phyloP scores from a whole-genome alignment of 2,888 invertebrate species.

The Ephialtes manifestator region DNA sequence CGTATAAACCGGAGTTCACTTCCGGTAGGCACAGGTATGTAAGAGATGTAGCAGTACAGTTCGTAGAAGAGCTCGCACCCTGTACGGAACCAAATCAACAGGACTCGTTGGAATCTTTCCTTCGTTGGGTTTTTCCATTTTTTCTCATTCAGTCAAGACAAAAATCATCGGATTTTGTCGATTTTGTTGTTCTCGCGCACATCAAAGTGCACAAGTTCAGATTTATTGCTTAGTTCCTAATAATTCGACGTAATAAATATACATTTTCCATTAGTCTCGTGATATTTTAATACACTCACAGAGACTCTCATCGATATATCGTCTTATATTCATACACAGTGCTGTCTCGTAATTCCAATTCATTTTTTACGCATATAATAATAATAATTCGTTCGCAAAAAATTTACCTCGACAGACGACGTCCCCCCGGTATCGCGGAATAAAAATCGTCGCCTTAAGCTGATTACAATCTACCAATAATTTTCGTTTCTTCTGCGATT shows the following conservation, averaged over 20 bases:
- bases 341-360: constrained; percentile 12
- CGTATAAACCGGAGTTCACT: constrained; percentile 54
- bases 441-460: constrained; percentile 14
- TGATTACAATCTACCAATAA: constrained; percentile 14
- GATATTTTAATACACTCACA: neutral
- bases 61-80: constrained; percentile 82
- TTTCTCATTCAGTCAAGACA: constrained; percentile 54
- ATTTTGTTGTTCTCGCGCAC: constrained; percentile 12
- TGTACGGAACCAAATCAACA: constrained; percentile 86
- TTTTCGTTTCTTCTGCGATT: neutral
- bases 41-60: constrained; percentile 72
- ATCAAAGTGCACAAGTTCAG: neutral
- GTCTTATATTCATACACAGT: neutral
- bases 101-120: constrained; percentile 77
- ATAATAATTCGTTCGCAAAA: neutral
- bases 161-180: constrained; percentile 38
- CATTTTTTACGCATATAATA: neutral
- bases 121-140: constrained; percentile 41
- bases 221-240: constrained; percentile 9
- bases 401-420: constrained; percentile 32
- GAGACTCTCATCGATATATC: neutral
- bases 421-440: constrained; percentile 30
- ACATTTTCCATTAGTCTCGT: constrained; percentile 9
- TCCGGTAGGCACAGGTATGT: constrained; percentile 57
- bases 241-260: constrained; percentile 15